Evolutionary conservation across 1,140 invertebrate genomes (phyloP), one percentile per base, ranked within the genome.

Genomic region (Cardiocondyla obscurior): DNA sequence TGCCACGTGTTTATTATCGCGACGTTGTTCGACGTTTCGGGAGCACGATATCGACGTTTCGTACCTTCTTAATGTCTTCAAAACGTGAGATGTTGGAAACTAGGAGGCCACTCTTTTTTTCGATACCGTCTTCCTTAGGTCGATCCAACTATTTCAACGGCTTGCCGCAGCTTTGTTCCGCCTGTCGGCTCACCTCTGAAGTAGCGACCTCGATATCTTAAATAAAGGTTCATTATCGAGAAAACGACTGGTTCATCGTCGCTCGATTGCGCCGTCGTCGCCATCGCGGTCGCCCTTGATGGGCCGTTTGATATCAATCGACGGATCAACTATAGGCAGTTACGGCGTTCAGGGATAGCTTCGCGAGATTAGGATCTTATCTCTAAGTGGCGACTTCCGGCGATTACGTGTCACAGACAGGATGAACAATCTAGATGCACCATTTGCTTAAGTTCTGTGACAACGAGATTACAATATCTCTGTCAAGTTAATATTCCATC

Each of bases 171-270:
- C 85, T 87, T 87, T 87, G 85, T 87, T 87, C 86, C 22, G 81
- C 85, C 60, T 86, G 85, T 87, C 86, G 67, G 44, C 44, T 85
- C 72, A 85, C 84, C 33, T 69, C 60, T 49, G 65, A 84, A 81
- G 67, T 81, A 65, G 62, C 73, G 86, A 87, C 86, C 86, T 84
- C 81, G 73, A 87, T 87, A 86, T 84, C 81, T 87, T 86, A 86
- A 86, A 87, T 81, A 86, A 87, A 62, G 81, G 73, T 86, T 86
- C 81, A 87, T 86, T 87, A 87, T 86, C 85, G 84, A 79, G 58
- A 53, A 87, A 65, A 83, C 42, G 64, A 42, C 65, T 86, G 84
- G 39, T 72, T 46, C 36, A 36, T 65, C 42, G 60, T 67, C 72
- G 22, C 4, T 44, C 49, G n/a, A n/a, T 51, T 58, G 22, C 69